Percentiles rank a stretch among this genome's conserved stretches.
Conservation (phyloP, 92 coral and sea anemone species). For the Parazoanthus atlanticus region DNA sequence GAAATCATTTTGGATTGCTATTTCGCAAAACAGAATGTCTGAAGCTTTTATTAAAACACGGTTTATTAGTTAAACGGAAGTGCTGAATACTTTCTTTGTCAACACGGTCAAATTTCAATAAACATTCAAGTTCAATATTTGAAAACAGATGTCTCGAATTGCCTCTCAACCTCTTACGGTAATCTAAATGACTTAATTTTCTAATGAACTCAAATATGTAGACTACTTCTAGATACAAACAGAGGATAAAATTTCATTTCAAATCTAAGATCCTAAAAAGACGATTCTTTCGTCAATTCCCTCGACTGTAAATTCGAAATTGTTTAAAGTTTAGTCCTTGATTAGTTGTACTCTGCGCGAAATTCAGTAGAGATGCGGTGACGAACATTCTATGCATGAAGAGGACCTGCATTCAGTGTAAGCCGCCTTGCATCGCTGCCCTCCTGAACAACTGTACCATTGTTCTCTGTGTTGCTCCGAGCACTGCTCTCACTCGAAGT, state of each 20-base stretch:
- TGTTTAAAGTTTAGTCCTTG: constrained; percentile 1
- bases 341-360: background rate
- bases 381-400: constrained; percentile 15
- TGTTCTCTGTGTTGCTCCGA: constrained; percentile 41
- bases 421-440: constrained; percentile 22
- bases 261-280: constrained; percentile 31
- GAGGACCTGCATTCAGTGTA: constrained; percentile 15
- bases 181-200: constrained; percentile 7
- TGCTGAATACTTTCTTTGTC: background rate
- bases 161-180: background rate
- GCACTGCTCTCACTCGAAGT: constrained; percentile 24
- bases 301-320: constrained; percentile 14
- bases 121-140: constrained; percentile 10
- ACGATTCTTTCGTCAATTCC: background rate
- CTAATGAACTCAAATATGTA: constrained; percentile 17
- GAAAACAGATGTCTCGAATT: background rate
- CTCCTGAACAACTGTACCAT: constrained; percentile 38
- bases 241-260: constrained; percentile 30
- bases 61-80: constrained; percentile 29
- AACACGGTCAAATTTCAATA: constrained; percentile 14
- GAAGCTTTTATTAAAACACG: constrained; percentile 3
- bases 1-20: background rate
- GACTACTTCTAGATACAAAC: constrained; percentile 5
- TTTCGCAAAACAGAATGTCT: constrained; percentile 25
- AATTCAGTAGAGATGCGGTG: background rate